Base-by-base conservation (phyloP, 30 jellyfish, hydroid and myxozoan species). In the Chironex yamaguchii region DNA sequence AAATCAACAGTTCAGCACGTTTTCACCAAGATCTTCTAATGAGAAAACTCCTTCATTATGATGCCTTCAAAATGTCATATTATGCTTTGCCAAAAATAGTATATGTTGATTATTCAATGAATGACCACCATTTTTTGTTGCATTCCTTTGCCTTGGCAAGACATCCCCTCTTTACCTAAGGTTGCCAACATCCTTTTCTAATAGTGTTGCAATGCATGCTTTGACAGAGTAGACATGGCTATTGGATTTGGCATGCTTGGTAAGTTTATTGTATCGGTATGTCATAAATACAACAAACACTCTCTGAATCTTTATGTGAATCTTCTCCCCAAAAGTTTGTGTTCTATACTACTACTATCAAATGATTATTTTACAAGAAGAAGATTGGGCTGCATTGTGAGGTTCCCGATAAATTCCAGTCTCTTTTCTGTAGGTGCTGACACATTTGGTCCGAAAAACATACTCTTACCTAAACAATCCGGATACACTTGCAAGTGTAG, bases 311-410 rank as follows among this genome's bases (percentile, higher is more conserved):
- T 66, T 76, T 25, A 52, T 52, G 20, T 75, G 50, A 4, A 75
- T 48, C 29, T 29, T 48, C 82, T 52, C 76, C 28, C 88, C 88
- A 0, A 48, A 76, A 42, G 88, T 30, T 52, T 75, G 76, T 49
- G 80, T 51, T 51, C 88, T 75, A 51, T 42, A 51, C 12, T 75
- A 22, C 0, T 51, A 1, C 48, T 2, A 75, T 75, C 76, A 42
- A 75, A 49, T 75, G 76, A 76, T 13, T 48, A 42, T 42, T 49
- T 1, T 2, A 2, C 28, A 20, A 25, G 6, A 17, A 48, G 29
- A 27, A 62, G 88, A 26, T 75, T 26, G 25, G 88, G 79, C 32
- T 66, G 79, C 13, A 66, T 66, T 21, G 79, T 53, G 29, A 21
- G 58, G 20, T 66, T 24, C 3, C 32, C 79, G 13, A 66, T n/a